Percentiles rank a stretch among this genome's conserved stretches.
Evolutionary conservation across 92 coral and sea anemone species (phyloP).

Genomic region (Phenganax stokvisi): DNA sequence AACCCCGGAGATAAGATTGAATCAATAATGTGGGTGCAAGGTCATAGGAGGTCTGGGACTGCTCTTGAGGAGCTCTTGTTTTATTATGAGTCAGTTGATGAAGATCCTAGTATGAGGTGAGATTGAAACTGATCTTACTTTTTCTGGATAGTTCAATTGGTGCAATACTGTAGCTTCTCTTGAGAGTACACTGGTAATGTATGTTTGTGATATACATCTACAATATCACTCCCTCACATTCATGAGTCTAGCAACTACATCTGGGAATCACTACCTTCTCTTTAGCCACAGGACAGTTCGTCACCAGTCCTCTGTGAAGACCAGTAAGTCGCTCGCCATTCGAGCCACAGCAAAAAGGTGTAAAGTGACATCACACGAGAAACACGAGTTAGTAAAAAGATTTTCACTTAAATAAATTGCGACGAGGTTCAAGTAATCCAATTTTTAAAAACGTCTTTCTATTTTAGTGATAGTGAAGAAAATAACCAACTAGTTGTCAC

Average conservation of each 20-base stretch:
- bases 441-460: not conserved
- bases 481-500: slow-evolving; percentile 78
- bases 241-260: too few relatives aligned
- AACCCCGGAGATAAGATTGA: slow-evolving; percentile 64
- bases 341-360: slow-evolving; percentile 91
- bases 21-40: slow-evolving; percentile 86
- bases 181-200: not conserved
- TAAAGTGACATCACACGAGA: slow-evolving; percentile 51
- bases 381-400: slow-evolving; percentile 33
- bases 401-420: not conserved
- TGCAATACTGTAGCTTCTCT: not conserved
- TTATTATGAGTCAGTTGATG: slow-evolving; percentile 71
- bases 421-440: not conserved
- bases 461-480: slow-evolving; percentile 40
- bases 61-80: slow-evolving; percentile 64
- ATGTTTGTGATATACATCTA: not conserved
- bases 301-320: slow-evolving; percentile 66
- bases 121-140: not conserved
- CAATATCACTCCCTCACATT: not conserved
- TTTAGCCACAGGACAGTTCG: slow-evolving; percentile 85
- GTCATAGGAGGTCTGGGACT: slow-evolving; percentile 51
- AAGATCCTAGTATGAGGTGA: slow-evolving; percentile 64
- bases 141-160: not conserved
- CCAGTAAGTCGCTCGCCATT: slow-evolving; percentile 66
- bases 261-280: not conserved